These are phyloP conservation scores for Phasia obesa DNA, from an alignment of 2,888 invertebrate genomes.

Conservation along the genomic window DNA sequence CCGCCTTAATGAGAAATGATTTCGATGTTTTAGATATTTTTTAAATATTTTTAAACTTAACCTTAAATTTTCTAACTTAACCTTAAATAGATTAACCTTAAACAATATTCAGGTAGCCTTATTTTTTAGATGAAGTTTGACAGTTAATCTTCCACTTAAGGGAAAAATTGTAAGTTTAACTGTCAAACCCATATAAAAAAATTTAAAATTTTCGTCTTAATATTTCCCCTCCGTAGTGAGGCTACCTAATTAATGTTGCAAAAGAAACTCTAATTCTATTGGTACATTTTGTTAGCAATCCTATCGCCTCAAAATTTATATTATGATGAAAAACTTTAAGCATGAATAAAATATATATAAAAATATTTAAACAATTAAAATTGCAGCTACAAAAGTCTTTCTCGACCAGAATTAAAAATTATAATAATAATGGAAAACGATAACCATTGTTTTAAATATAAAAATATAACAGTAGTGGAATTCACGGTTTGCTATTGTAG, in stretches of 20 bases:
- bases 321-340: constrained; percentile 7
- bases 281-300: neutral
- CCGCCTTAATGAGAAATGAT: too few species aligned
- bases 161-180: too few species aligned
- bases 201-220: too few species aligned
- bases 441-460: neutral
- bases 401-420: neutral
- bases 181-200: too few species aligned
- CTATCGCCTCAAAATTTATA: constrained; percentile 39
- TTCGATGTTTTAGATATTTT: too few species aligned
- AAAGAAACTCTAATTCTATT: constrained; percentile 26
- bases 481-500: too few species aligned
- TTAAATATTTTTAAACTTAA: neutral
- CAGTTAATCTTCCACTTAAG: too few species aligned
- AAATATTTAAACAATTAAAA: constrained; percentile 31
- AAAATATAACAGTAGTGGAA: neutral
- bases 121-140: too few species aligned
- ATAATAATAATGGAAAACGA: constrained; percentile 4
- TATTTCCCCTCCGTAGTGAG: too few species aligned
- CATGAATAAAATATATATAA: constrained; percentile 22
- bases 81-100: too few species aligned
- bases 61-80: neutral
- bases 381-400: constrained; percentile 19
- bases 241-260: too few species aligned
- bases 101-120: too few species aligned